Evolutionary conservation across 2,797 vertebrate genomes (phyloP), one percentile per base, ranked within the genome.

Genomic region (Lutjanus argentimaculatus): DNA sequence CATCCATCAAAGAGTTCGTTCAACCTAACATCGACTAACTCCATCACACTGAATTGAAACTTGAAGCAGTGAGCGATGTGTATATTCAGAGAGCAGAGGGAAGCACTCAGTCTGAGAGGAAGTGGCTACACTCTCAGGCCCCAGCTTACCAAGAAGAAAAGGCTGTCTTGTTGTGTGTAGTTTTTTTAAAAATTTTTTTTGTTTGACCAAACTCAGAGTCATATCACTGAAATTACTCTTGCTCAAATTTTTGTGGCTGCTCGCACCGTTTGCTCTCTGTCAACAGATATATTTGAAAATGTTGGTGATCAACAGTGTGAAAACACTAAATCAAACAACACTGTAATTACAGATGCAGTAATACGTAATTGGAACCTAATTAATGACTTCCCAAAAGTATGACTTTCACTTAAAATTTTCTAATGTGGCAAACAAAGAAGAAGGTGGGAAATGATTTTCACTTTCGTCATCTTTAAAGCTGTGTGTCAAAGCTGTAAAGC

Each of bases 91-190:
- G 70, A 75, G 75, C 53, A 58, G 36, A 64, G 77, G 73, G 86
- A 87, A 87, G 82, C 64, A 11, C 61, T 84, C 45, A 9, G 46
- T 75, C 64, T 67, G 52, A 72, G 59, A 87, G 92, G 92, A 93
- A 93, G 91, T 92, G 91, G 85, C 76, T 66, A 2, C 42, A 53
- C 17, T 76, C 68, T 86, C 51, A 21, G 52, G 64, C 81, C 64
- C 70, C 52, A 25, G 3, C 56, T 53, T 21, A 49, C 67, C 15
- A 42, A 83, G 62, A 88, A 19, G 59, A 83, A 71, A 88, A 42
- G n/a, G 49, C 73, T 76, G 45, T 59, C 67, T 7, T 69, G 15
- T 78, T 15, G 46, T 19, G 76, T 6, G 7, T 36, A 36, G 30
- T n/a, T 45, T 57, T 51, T 55, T 52, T 30, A n/a, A n/a, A n/a